Evolutionary conservation across 2,797 vertebrate genomes (phyloP).

Genomic region (Dromococcyx pavoninus): DNA sequence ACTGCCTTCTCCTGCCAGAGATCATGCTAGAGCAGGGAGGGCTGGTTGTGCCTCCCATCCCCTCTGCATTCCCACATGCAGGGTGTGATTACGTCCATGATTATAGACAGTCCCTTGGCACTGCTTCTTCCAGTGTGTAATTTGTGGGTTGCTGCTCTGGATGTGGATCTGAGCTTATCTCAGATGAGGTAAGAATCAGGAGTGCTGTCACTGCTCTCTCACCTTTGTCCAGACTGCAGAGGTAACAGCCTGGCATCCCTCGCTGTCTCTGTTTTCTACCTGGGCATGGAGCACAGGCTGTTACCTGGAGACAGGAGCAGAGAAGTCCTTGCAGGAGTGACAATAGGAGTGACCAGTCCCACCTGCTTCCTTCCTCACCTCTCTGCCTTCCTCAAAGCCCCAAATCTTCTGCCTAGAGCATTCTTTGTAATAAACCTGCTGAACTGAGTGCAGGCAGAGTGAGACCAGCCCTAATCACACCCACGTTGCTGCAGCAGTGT

Average conservation of each 20-base stretch:
- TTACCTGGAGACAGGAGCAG: neutral
- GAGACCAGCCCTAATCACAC: neutral
- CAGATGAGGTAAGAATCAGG: neutral
- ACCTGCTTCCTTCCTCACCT: neutral
- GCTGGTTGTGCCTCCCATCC: neutral
- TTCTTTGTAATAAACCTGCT: neutral
- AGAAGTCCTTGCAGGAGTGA: neutral
- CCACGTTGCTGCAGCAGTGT: accelerated
- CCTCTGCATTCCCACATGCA: neutral
- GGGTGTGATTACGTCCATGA: neutral
- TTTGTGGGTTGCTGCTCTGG: neutral
- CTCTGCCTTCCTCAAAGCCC: neutral
- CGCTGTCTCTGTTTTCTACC: neutral
- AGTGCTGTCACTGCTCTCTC: accelerated
- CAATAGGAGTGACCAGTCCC: accelerated
- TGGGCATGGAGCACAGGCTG: neutral
- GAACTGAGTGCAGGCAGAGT: neutral
- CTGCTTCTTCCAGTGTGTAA: neutral
- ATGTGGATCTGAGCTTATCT: neutral
- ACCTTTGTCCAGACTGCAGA: accelerated
- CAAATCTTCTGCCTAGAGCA: neutral
- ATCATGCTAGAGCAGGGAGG: neutral
- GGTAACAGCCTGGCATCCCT: neutral
- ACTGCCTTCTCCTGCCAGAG: neutral
- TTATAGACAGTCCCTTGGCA: neutral